A percentile compares a stretch with the other conserved stretches of the same genome.
phyloP scores from a whole-genome alignment of 2,113 vertebrate genomes.

The Peromyscus polionotus region DNA sequence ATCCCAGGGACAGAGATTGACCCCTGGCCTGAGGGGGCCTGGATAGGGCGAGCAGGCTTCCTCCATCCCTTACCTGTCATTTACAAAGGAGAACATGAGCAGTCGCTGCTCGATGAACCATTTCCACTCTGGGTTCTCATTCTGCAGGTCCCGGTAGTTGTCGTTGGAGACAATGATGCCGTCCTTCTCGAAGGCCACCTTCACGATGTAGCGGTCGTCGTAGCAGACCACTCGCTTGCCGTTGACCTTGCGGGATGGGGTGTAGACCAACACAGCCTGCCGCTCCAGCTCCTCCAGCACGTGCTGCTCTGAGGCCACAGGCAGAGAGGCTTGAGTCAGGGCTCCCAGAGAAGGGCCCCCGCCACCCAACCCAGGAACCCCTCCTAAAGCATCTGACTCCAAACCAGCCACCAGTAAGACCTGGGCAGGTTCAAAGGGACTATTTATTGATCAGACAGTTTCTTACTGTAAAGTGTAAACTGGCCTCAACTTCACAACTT shows the following conservation, averaged over 20 bases:
- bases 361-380: not conserved
- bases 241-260: constrained; percentile 92
- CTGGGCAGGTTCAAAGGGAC: accelerated
- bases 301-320: constrained; percentile 89
- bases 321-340: not conserved
- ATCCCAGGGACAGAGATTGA: not conserved
- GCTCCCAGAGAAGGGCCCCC: not conserved
- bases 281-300: constrained; percentile 92
- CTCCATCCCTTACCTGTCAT: constrained; percentile 89
- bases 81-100: constrained; percentile 96
- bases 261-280: constrained; percentile 92
- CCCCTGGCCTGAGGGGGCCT: accelerated
- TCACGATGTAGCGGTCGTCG: constrained; percentile 94
- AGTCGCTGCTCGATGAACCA: constrained; percentile 95
- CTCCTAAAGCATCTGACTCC: accelerated
- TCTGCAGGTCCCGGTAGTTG: constrained; percentile 95
- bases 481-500: not conserved
- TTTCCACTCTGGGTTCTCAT: constrained; percentile 94
- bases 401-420: accelerated
- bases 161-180: constrained; percentile 96
- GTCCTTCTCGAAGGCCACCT: constrained; percentile 91
- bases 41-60: too few species aligned
- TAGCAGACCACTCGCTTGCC: constrained; percentile 95
- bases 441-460: not conserved
- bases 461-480: not conserved